Evolutionary conservation across 2,113 vertebrate genomes (phyloP).

Genomic region (Fregetta grallaria): DNA sequence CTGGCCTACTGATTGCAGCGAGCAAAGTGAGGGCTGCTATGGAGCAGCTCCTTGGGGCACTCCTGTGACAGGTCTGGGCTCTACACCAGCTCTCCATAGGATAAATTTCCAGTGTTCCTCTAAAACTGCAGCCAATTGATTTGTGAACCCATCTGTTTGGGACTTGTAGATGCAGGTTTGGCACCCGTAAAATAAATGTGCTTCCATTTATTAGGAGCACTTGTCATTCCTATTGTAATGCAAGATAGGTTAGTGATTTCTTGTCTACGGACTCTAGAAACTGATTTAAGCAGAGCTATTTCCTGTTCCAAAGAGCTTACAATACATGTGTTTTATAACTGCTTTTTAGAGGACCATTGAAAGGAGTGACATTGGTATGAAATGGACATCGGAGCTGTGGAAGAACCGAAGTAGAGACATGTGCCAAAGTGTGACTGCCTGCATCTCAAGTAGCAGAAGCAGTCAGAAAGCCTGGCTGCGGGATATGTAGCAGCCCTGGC

Average conservation of each 20-base stretch:
- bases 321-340: neutral
- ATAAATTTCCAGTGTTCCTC: neutral
- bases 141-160: constrained; percentile 24
- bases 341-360: neutral
- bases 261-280: neutral
- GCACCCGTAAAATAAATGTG: neutral
- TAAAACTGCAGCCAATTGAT: neutral
- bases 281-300: neutral
- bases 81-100: neutral
- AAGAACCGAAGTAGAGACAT: neutral
- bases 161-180: neutral
- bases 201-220: neutral
- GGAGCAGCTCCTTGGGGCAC: neutral
- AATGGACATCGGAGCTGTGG: neutral
- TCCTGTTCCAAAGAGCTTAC: neutral
- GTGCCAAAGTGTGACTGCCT: neutral
- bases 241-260: neutral
- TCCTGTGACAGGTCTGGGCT: constrained; percentile 1
- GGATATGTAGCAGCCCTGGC: neutral
- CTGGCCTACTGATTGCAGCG: neutral
- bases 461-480: neutral
- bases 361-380: neutral
- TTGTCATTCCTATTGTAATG: constrained; percentile 1
- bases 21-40: neutral
- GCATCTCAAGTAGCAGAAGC: neutral